Evolutionary conservation across 2,888 invertebrate genomes (phyloP).

Genomic region (Theristus sp.): DNA sequence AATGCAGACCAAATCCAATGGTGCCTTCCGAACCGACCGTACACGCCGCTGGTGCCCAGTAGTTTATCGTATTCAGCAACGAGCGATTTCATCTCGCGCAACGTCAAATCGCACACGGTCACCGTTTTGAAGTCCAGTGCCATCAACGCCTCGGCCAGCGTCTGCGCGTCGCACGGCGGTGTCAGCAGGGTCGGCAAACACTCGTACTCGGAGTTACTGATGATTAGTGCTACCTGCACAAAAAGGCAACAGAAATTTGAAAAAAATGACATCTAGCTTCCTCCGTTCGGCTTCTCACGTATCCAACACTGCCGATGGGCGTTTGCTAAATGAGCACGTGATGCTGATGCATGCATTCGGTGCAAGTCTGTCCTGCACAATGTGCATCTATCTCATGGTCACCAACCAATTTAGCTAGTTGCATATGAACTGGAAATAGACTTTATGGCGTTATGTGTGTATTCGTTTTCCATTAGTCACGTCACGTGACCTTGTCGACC

Average conservation of each 20-base stretch:
- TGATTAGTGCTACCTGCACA: constrained; percentile 32
- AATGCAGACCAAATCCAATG: no score
- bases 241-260: no score
- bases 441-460: no score
- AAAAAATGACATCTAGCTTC: no score
- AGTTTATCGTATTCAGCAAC: constrained; percentile 31
- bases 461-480: no score
- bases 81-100: constrained; percentile 31
- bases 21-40: constrained; percentile 21
- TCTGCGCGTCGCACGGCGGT: constrained; percentile 29
- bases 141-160: constrained; percentile 24
- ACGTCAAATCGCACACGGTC: constrained; percentile 31
- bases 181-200: constrained; percentile 22
- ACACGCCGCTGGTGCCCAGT: constrained; percentile 30
- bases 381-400: no score
- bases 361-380: neutral
- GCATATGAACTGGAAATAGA: no score
- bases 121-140: constrained; percentile 33
- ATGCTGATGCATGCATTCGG: neutral
- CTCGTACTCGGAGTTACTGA: constrained; percentile 31
- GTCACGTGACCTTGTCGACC: no score
- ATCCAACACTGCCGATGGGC: no score
- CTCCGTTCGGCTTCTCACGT: no score
- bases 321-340: neutral
- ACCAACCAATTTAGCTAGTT: no score